phyloP scores from a whole-genome alignment of 2,888 invertebrate genomes.

The Lagria hirta region DNA sequence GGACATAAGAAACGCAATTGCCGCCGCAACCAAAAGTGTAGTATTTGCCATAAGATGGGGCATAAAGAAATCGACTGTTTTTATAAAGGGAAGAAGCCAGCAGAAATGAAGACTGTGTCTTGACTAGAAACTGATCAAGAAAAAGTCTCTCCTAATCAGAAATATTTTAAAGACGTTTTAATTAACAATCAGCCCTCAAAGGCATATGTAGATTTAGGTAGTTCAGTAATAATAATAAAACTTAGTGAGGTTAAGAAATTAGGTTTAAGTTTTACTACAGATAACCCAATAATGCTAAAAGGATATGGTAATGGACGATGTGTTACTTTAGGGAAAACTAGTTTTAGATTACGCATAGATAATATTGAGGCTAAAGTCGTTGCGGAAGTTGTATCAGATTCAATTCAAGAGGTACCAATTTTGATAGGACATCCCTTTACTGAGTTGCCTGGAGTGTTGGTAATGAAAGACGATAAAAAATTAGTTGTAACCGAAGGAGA shows the following conservation, averaged over 20 bases:
- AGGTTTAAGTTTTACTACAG: constrained; percentile 4
- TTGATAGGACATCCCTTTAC: constrained; percentile 26
- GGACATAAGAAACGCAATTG: no score
- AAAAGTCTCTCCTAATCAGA: neutral
- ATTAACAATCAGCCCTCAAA: neutral
- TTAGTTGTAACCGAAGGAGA: no score
- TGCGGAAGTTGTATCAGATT: constrained; percentile 20
- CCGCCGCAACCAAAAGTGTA: no score
- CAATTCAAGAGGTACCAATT: constrained; percentile 17
- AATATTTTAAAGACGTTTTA: neutral
- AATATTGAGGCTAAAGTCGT: constrained; percentile 7
- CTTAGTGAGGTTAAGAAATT: constrained; percentile 4
- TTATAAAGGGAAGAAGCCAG: no score
- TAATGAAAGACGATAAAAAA: constrained; percentile 12
- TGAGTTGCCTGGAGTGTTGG: constrained; percentile 17
- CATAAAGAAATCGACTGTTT: no score
- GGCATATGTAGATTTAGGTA: constrained; percentile 10
- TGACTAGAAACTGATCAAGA: no score
- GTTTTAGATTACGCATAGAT: constrained; percentile 10
- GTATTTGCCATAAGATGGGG: no score
- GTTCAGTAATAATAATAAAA: constrained; percentile 7
- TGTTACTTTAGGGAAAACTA: neutral
- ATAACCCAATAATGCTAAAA: constrained; percentile 6
- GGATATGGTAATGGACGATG: neutral
- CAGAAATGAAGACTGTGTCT: no score